Evolutionary conservation across 2,888 invertebrate species (phyloP).

Genomic region (Rugalucina vietnamica): DNA sequence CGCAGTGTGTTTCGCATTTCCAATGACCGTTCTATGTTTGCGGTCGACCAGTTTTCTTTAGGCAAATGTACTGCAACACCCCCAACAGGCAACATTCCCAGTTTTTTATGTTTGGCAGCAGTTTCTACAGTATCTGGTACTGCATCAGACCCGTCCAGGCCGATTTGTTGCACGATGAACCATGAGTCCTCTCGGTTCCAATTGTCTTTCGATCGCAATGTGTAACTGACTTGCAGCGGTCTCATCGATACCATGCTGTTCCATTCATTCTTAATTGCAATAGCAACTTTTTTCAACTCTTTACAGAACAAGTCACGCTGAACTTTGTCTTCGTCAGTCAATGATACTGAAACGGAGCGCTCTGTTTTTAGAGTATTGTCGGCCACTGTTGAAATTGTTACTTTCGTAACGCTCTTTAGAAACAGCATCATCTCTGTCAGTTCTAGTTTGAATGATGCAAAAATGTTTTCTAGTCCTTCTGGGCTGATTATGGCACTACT

Average conservation of each 20-base stretch:
- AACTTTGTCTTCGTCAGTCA: conserved; percentile 32
- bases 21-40: neutral
- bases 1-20: neutral
- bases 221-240: conserved; percentile 33
- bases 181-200: conserved; percentile 16
- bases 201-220: conserved; percentile 39
- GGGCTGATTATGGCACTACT: conserved; percentile 50
- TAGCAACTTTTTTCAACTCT: neutral
- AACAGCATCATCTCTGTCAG: conserved; percentile 75
- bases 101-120: conserved; percentile 62
- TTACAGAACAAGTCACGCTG: neutral
- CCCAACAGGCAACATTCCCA: conserved; percentile 70
- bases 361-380: conserved; percentile 36
- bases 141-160: conserved; percentile 12
- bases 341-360: conserved; percentile 34
- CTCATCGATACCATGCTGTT: neutral
- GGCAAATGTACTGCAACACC: conserved; percentile 65
- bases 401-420: conserved; percentile 71
- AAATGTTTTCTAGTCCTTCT: conserved; percentile 56
- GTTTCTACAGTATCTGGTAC: conserved; percentile 53
- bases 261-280: neutral
- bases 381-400: conserved; percentile 62
- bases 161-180: conserved; percentile 58
- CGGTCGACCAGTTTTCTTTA: neutral
- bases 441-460: conserved; percentile 71